These are phyloP conservation scores for Alsophila aescularia DNA, from an alignment of 2,888 invertebrate genomes.

Conservation along the genomic window DNA sequence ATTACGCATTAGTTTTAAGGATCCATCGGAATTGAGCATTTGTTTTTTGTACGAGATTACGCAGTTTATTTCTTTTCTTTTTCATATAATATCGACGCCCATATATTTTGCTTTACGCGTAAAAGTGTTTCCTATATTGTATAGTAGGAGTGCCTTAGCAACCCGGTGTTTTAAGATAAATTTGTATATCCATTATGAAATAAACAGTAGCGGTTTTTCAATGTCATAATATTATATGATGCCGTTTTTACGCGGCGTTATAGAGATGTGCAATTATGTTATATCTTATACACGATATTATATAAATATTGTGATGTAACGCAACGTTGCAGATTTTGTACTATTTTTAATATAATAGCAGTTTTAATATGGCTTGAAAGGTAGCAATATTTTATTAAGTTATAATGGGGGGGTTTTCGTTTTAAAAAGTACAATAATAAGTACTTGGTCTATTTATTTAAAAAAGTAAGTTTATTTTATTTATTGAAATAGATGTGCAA, in stretches of 20 bases:
- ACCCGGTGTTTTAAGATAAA: constrained; percentile 76
- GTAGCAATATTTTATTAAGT: constrained; percentile 50
- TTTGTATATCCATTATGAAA: constrained; percentile 55
- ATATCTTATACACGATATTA: constrained; percentile 40
- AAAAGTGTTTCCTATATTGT: constrained; percentile 70
- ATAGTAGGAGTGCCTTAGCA: constrained; percentile 82
- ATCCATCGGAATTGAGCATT: constrained; percentile 77
- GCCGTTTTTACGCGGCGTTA: constrained; percentile 41
- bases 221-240: constrained; percentile 45
- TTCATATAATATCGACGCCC: constrained; percentile 44
- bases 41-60: constrained; percentile 71
- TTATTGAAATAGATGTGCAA: constrained; percentile 69
- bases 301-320: constrained; percentile 40
- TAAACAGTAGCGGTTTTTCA: constrained; percentile 40
- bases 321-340: constrained; percentile 50
- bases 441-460: constrained; percentile 44
- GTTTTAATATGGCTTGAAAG: constrained; percentile 47
- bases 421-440: constrained; percentile 54
- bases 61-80: constrained; percentile 50
- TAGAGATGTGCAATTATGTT: constrained; percentile 42
- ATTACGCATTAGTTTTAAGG: constrained; percentile 75
- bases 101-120: constrained; percentile 65
- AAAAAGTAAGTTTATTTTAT: constrained; percentile 52
- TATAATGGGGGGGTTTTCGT: constrained; percentile 40
- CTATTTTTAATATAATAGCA: constrained; percentile 57